phyloP scores from a whole-genome alignment of 2,113 vertebrate species.

The Coptodon rendalli region DNA sequence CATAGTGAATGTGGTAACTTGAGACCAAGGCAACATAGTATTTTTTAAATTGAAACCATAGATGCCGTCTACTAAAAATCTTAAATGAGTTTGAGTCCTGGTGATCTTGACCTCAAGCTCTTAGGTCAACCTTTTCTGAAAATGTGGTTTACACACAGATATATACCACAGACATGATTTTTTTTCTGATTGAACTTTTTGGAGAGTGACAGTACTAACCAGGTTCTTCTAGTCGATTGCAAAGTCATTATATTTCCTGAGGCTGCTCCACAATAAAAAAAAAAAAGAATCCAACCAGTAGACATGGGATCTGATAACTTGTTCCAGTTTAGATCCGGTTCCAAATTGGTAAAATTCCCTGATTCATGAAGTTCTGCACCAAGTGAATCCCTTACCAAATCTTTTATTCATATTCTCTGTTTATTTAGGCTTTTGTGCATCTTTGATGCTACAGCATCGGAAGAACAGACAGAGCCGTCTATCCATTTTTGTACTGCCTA shows the following conservation, averaged over 20 bases:
- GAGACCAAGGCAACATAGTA: neutral
- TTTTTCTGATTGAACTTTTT: neutral
- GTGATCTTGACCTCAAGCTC: neutral
- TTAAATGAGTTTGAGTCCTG: neutral
- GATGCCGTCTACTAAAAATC: neutral
- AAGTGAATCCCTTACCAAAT: neutral
- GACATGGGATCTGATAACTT: neutral
- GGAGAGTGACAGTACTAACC: neutral
- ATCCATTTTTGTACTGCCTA: neutral
- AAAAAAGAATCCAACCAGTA: neutral
- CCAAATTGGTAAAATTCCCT: neutral
- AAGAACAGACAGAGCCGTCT: neutral
- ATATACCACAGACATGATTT: neutral
- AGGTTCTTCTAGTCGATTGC: neutral
- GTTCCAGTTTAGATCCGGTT: neutral
- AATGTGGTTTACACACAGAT: neutral
- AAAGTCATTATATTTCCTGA: neutral
- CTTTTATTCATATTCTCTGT: neutral
- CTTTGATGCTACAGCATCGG: neutral
- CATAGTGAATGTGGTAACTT: neutral
- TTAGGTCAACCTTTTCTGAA: neutral
- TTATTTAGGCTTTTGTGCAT: neutral
- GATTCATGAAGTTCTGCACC: neutral
- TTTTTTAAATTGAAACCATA: neutral
- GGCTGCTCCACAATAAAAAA: neutral